phyloP scores from a whole-genome alignment of 1,140 invertebrate species.

The Holcopasites calliopsidis region DNA sequence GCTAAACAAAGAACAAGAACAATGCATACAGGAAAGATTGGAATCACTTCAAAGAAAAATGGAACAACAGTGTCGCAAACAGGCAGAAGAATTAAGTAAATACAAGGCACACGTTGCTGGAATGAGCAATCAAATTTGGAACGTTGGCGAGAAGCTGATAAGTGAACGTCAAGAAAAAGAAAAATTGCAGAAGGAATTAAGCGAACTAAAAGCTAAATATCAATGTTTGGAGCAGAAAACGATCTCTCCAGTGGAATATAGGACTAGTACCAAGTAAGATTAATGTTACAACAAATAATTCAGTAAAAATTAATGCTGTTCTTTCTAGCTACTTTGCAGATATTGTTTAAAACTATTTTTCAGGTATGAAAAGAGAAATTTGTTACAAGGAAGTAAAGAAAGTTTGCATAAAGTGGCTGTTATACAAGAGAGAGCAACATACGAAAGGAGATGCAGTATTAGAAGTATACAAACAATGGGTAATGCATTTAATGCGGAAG shows the following conservation, averaged over 20 bases:
- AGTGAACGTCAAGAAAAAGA: slow-evolving; percentile 81
- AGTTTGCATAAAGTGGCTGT: slow-evolving; percentile 38
- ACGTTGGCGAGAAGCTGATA: slow-evolving; percentile 81
- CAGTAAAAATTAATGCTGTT: not conserved
- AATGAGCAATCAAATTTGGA: slow-evolving; percentile 81
- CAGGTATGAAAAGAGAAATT: slow-evolving; percentile 38
- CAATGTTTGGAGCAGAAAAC: not conserved
- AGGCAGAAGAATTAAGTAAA: slow-evolving; percentile 80
- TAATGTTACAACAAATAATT: not conserved
- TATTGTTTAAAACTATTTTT: slow-evolving; percentile 11
- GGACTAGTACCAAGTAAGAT: slow-evolving; percentile 40
- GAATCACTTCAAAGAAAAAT: slow-evolving; percentile 71
- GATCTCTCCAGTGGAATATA: slow-evolving; percentile 24
- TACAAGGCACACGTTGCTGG: slow-evolving; percentile 81
- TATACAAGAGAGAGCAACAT: slow-evolving; percentile 69
- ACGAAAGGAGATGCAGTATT: slow-evolving; percentile 71
- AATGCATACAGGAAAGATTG: slow-evolving; percentile 76
- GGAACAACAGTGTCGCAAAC: slow-evolving; percentile 77
- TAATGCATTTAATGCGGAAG: slow-evolving; percentile 86
- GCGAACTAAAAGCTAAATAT: slow-evolving; percentile 56
- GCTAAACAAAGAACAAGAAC: slow-evolving; percentile 81
- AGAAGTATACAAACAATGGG: slow-evolving; percentile 78
- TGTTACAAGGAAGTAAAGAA: slow-evolving; percentile 19
- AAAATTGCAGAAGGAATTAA: slow-evolving; percentile 61
- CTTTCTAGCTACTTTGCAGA: slow-evolving; percentile 17